Conservation (phyloP, 2,888 invertebrate species). For the Hedya salicella region DNA sequence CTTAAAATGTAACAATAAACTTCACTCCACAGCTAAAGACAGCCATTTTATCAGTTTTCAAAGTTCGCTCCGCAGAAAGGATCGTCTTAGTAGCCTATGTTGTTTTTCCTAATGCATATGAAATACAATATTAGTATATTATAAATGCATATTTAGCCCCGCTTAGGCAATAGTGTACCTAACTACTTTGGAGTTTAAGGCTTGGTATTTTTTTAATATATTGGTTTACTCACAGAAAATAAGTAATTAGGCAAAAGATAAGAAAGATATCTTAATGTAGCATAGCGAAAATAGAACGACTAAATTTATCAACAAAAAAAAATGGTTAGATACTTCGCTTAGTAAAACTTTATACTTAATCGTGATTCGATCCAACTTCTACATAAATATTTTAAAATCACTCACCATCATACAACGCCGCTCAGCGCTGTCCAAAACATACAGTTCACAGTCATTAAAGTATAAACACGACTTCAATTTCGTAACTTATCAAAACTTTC, state of each 20-base stretch:
- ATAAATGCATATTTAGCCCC: no score
- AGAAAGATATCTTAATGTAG: no score
- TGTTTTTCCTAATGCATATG: neutral
- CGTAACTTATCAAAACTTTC: slow-evolving; percentile 15
- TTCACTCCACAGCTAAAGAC: no score
- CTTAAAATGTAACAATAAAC: neutral
- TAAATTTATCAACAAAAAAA: neutral
- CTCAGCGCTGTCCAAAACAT: slow-evolving; percentile 37
- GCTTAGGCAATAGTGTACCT: no score
- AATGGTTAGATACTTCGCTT: neutral
- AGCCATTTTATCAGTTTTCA: no score
- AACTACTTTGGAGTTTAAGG: no score
- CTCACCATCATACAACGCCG: slow-evolving; percentile 49
- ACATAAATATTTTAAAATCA: slow-evolving; percentile 32
- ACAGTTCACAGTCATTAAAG: slow-evolving; percentile 43
- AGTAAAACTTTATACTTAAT: neutral
- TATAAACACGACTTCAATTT: slow-evolving; percentile 41
- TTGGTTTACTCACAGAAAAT: no score
- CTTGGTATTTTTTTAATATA: no score
- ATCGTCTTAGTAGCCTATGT: neutral
- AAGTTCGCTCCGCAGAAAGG: no score
- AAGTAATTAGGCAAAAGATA: no score
- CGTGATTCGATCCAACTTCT: neutral
- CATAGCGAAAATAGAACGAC: no score
- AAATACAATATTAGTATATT: no score